These are phyloP conservation scores for Lerista edwardsae DNA, from an alignment of 2,797 vertebrate genomes.

Conservation along the genomic window DNA sequence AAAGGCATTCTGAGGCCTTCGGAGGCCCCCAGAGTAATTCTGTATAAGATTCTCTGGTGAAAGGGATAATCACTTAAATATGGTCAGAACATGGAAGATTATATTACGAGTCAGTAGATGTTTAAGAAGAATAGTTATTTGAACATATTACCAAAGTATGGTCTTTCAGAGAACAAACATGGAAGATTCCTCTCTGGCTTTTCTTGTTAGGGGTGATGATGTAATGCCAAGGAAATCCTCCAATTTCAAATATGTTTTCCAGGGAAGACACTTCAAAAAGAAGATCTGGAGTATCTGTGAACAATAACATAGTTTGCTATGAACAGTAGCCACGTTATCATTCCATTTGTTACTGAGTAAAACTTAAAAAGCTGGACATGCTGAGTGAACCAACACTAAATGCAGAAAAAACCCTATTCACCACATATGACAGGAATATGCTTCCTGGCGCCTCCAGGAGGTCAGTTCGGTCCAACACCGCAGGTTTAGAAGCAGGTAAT, in stretches of 20 bases:
- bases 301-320: slow-evolving; percentile 60
- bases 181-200: slow-evolving; percentile 88
- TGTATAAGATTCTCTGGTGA: slow-evolving; percentile 1
- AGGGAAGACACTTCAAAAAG: slow-evolving; percentile 92
- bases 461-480: no score
- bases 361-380: slow-evolving; percentile 26
- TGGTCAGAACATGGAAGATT: slow-evolving; percentile 18
- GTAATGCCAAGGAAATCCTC: slow-evolving; percentile 96
- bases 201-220: slow-evolving; percentile 94
- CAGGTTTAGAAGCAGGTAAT: no score
- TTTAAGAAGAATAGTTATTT: slow-evolving; percentile 42
- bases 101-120: slow-evolving; percentile 17
- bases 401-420: background rate
- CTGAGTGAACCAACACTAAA: background rate
- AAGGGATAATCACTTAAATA: background rate
- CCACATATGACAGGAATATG: no score
- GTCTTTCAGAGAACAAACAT: slow-evolving; percentile 91
- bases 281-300: slow-evolving; percentile 86
- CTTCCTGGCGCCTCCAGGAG: no score
- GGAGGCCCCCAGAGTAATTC: background rate
- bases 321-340: slow-evolving; percentile 54
- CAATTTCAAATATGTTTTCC: slow-evolving; percentile 91
- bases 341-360: slow-evolving; percentile 46
- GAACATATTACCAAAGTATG: slow-evolving; percentile 83
- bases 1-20: no score